phyloP scores from a whole-genome alignment of 1,140 invertebrate genomes.

The Chionoecetes opilio region DNA sequence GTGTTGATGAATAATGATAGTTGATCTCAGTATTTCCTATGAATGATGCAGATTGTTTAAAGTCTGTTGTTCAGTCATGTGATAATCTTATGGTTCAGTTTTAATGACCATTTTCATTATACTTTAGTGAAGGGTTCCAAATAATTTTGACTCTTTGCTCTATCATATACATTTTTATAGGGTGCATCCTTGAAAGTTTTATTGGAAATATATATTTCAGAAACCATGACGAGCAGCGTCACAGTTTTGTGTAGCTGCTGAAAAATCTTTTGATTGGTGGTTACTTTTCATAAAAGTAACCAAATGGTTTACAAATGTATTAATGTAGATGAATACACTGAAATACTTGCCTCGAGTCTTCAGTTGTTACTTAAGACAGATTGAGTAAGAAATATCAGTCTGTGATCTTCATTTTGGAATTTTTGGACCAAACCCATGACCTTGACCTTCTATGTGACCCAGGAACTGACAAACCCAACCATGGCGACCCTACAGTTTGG shows the following conservation, averaged over 20 bases:
- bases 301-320: background rate
- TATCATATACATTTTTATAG: background rate
- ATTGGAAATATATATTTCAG: background rate
- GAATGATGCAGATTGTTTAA: slow-evolving; percentile 29
- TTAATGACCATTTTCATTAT: slow-evolving; percentile 37
- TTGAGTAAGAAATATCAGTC: slow-evolving; percentile 51
- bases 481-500: slow-evolving; percentile 1
- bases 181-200: slow-evolving; percentile 28
- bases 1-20: slow-evolving; percentile 56
- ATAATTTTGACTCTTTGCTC: background rate
- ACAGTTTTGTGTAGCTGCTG: background rate
- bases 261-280: background rate
- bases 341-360: slow-evolving; percentile 55
- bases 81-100: slow-evolving; percentile 37
- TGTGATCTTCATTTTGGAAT: slow-evolving; percentile 42
- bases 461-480: background rate
- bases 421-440: slow-evolving; percentile 53
- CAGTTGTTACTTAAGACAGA: slow-evolving; percentile 47
- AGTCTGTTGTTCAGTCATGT: slow-evolving; percentile 49
- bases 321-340: background rate
- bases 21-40: slow-evolving; percentile 76
- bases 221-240: background rate
- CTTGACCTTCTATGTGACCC: background rate
- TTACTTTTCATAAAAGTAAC: slow-evolving; percentile 42
- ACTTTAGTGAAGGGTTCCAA: slow-evolving; percentile 35